Evolutionary conservation across 2,888 invertebrate species (phyloP).

Genomic region (Tinea pellionella): DNA sequence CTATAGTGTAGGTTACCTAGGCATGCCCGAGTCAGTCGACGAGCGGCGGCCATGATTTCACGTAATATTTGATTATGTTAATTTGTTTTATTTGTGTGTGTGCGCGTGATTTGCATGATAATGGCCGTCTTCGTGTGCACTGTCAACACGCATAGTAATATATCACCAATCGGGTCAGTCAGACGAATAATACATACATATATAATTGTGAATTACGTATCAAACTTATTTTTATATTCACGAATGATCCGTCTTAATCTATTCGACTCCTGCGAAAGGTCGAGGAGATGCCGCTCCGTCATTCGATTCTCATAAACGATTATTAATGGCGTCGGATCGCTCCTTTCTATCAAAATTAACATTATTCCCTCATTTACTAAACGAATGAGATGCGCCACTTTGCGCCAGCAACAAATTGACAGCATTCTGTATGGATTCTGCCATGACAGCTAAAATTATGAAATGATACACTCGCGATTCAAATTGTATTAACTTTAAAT

Average conservation of each 20-base stretch:
- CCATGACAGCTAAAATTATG: too few species aligned
- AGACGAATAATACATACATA: too few species aligned
- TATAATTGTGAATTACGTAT: too few species aligned
- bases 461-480: too few species aligned
- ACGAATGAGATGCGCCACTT: too few species aligned
- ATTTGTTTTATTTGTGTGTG: background rate
- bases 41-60: background rate
- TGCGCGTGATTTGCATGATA: slow-evolving; percentile 1
- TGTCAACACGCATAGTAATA: background rate
- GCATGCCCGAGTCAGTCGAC: too few species aligned
- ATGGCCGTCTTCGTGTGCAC: background rate
- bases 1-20: too few species aligned
- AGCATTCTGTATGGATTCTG: too few species aligned
- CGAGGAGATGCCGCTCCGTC: background rate
- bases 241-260: background rate
- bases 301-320: background rate
- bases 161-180: too few species aligned
- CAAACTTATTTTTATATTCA: too few species aligned
- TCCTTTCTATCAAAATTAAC: background rate
- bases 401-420: too few species aligned
- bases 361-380: background rate
- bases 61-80: slow-evolving; percentile 2
- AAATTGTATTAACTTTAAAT: too few species aligned
- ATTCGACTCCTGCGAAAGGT: background rate
- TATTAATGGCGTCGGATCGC: background rate